Conservation (phyloP, 2,797 vertebrate genomes). For the Coccyzus lansbergi region DNA sequence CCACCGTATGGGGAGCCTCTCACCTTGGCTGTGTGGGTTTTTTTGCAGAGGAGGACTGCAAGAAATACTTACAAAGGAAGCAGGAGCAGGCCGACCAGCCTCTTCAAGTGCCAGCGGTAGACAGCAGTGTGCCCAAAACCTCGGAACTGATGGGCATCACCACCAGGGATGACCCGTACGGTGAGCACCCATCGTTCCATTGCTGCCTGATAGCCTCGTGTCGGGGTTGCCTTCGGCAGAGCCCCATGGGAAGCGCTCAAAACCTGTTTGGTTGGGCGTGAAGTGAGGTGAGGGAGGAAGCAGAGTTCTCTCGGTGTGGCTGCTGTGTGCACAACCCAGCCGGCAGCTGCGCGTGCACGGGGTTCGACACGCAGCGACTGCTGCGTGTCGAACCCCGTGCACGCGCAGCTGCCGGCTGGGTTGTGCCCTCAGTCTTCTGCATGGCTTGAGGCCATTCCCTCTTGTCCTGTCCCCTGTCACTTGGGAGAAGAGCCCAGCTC, state of each 20-base stretch:
- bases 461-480: no score
- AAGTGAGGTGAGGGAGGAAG: no score
- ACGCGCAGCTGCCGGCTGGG: no score
- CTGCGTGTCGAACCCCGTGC: no score
- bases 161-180: slow-evolving; percentile 82
- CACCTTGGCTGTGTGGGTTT: neutral
- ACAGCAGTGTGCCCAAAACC: slow-evolving; percentile 85
- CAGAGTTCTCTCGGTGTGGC: no score
- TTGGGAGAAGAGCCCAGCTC: no score
- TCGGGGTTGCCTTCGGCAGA: neutral
- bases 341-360: no score
- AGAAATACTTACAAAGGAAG: slow-evolving; percentile 78
- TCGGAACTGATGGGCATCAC: slow-evolving; percentile 82
- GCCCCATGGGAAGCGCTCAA: neutral
- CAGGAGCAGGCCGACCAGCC: slow-evolving; percentile 78
- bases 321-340: no score
- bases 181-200: slow-evolving; percentile 38
- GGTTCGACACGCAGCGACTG: no score
- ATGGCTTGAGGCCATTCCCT: no score
- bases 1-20: rapidly evolving
- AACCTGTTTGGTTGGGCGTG: neutral
- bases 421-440: no score
- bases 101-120: slow-evolving; percentile 88
- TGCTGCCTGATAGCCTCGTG: rapidly evolving
- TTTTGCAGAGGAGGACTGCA: slow-evolving; percentile 86